These are phyloP conservation scores for Belonocnema kinseyi DNA, from an alignment of 1,140 invertebrate genomes.

Conservation along the genomic window DNA sequence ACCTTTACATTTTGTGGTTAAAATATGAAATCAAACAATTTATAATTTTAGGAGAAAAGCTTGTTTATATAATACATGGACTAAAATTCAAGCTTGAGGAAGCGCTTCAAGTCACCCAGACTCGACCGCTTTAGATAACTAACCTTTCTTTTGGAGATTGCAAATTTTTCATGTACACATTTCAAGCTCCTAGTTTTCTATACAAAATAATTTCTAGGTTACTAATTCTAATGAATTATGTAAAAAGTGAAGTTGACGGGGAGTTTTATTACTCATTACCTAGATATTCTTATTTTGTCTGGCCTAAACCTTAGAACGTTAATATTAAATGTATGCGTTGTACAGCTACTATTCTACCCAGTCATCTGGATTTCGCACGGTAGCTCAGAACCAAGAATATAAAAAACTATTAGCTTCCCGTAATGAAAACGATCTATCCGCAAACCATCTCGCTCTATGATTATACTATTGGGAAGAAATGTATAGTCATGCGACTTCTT, in stretches of 20 bases:
- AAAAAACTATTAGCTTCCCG: neutral
- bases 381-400: neutral
- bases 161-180: neutral
- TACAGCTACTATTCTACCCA: neutral
- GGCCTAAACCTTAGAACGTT: constrained; percentile 5
- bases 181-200: too few species aligned
- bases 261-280: neutral
- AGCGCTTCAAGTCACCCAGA: neutral
- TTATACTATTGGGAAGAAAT: constrained; percentile 3
- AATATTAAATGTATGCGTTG: neutral
- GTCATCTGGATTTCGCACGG: neutral
- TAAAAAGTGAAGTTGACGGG: too few species aligned
- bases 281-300: neutral
- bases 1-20: too few species aligned
- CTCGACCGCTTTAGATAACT: too few species aligned
- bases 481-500: neutral
- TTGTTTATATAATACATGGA: too few species aligned
- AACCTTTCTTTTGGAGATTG: neutral
- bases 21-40: too few species aligned
- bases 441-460: neutral
- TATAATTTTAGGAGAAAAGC: too few species aligned
- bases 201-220: too few species aligned
- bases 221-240: too few species aligned
- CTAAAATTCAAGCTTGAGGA: too few species aligned
- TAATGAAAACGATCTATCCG: constrained; percentile 3